Evolutionary conservation across 2,888 invertebrate genomes (phyloP).

Genomic region (Fragum fragum): DNA sequence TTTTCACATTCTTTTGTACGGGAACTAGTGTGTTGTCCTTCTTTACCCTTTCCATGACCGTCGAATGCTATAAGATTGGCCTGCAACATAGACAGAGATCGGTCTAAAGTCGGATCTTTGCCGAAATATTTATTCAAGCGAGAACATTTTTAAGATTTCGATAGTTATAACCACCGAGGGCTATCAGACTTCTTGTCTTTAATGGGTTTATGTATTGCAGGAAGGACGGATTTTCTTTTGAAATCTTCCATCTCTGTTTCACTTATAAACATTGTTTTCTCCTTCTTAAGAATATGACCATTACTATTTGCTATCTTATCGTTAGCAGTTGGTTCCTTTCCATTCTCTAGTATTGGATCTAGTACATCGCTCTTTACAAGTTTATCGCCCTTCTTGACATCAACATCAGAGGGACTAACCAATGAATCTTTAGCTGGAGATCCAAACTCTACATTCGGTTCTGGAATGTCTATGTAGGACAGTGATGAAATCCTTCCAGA

Average conservation of each 20-base stretch:
- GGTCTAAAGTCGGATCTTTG: too few relatives aligned
- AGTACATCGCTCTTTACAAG: neutral
- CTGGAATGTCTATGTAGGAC: constrained; percentile 9
- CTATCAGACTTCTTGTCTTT: neutral
- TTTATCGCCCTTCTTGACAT: constrained; percentile 8
- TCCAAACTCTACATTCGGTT: neutral
- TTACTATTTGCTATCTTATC: neutral
- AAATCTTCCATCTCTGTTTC: neutral
- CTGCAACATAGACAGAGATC: too few relatives aligned
- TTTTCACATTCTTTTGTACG: too few relatives aligned
- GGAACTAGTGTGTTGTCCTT: too few relatives aligned
- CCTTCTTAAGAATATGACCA: neutral
- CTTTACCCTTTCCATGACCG: too few relatives aligned
- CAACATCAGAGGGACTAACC: constrained; percentile 6
- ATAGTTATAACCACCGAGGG: neutral
- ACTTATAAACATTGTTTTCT: neutral
- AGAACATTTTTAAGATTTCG: too few relatives aligned
- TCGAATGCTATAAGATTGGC: too few relatives aligned
- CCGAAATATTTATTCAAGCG: too few relatives aligned
- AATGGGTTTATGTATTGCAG: constrained; percentile 14
- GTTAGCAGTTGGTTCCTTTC: neutral
- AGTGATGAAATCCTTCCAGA: neutral
- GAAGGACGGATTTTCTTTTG: neutral
- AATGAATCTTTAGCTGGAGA: neutral
- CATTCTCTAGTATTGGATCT: neutral